Evolutionary conservation across 1,140 invertebrate genomes (phyloP), one percentile per base, ranked within the genome.

Genomic region (Agrypnia vestita): DNA sequence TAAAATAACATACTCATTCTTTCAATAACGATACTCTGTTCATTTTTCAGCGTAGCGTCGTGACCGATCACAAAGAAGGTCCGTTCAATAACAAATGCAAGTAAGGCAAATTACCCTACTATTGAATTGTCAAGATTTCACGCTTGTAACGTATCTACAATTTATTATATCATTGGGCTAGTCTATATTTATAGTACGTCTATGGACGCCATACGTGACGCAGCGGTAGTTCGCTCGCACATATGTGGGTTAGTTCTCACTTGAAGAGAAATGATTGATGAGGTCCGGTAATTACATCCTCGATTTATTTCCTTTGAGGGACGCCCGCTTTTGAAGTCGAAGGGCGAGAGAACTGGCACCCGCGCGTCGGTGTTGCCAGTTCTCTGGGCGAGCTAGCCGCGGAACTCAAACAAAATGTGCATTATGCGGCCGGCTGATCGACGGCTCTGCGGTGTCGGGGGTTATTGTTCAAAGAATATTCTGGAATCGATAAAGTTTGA

Each of bases 391-490:
- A 53, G 46, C 44, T 43, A 9, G 67, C 35, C 44, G 15, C 9
- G 67, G 21, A 71, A 21, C 67, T 71, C 44, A 49, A 49, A 71
- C 46, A 71, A 12, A 62, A 71, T 49, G 67, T 71, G 67, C 46
- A 71, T 43, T 71, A 51, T 71, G 25, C 25, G 46, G 15, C 17
- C 67, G 21, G 11, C 25, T 71, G 67, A 71, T 71, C 67, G 67
- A 71, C 67, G 49, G 67, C 44, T 46, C 67, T 49, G 47, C 49
- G 15, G 49, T 19, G n/a, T 51, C 15, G 44, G 11, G 13, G 19
- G 67, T 12, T 15, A 71, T 71, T 71, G 11, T 47, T 71, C 67
- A 71, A 49, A 9, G 46, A 49, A 46, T 49, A 17, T 71, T 71
- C 46, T 49, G 44, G 6, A 6, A 1, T 35, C 25, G 17, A 44